Percentiles rank a stretch among this genome's conserved stretches.
phyloP scores from a whole-genome alignment of 1,140 invertebrate species.

The Anagrus nilaparvatae region DNA sequence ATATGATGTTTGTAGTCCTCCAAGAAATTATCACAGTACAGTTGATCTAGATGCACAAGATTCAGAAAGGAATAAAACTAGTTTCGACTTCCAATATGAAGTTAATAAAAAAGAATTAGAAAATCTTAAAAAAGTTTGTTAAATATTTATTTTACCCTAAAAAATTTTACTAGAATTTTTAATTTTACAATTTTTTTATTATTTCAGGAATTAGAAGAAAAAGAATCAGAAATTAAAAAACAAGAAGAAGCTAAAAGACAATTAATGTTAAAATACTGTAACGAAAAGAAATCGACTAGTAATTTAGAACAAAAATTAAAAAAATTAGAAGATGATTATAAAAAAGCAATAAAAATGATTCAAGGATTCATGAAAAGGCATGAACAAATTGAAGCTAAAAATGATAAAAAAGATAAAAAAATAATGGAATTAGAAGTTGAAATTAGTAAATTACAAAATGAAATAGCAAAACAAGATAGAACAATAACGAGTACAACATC shows the following conservation, averaged over 20 bases:
- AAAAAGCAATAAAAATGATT: slow-evolving; percentile 34
- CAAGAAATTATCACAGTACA: slow-evolving; percentile 18
- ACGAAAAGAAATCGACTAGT: slow-evolving; percentile 24
- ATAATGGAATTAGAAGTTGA: slow-evolving; percentile 28
- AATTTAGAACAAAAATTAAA: slow-evolving; percentile 25
- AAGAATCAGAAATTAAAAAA: slow-evolving; percentile 24
- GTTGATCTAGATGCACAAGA: slow-evolving; percentile 26
- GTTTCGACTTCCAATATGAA: not conserved
- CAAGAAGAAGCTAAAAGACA: slow-evolving; percentile 32
- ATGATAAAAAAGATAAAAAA: slow-evolving; percentile 31
- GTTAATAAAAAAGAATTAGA: slow-evolving; percentile 1
- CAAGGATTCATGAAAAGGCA: slow-evolving; percentile 36
- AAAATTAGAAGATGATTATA: slow-evolving; percentile 28
- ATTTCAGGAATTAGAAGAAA: slow-evolving; percentile 30
- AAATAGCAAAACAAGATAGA: slow-evolving; percentile 13
- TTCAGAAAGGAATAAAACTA: slow-evolving; percentile 6
- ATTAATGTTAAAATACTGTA: slow-evolving; percentile 30
- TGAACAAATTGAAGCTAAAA: slow-evolving; percentile 23
- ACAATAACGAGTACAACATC: slow-evolving; percentile 11
- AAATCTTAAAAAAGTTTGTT: not conserved
- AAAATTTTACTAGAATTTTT: too few relatives aligned
- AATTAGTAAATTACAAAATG: slow-evolving; percentile 25
- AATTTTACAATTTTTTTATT: slow-evolving; percentile 9
- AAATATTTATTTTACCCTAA: not conserved
- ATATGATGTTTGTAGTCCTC: slow-evolving; percentile 16